Evolutionary conservation across 1,140 invertebrate species (phyloP), one percentile per base, ranked within the genome.

Genomic region (Lepidurus packardi): DNA sequence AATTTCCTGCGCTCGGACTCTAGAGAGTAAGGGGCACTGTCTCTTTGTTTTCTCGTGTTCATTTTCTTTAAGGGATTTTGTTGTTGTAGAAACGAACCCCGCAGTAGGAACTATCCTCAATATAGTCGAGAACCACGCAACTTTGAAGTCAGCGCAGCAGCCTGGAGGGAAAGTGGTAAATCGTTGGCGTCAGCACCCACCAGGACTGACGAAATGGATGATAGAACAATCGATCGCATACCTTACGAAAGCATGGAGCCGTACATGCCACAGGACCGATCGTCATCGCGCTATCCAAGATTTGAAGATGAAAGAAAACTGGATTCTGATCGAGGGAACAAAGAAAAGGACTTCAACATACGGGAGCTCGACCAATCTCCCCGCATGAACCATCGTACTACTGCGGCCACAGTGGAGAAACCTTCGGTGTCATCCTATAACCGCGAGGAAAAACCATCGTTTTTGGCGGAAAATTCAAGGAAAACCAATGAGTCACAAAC

Each of bases 141-240:
- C 53, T 65, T 65, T 21, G 53, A 65, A 65, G 53, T 65, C 13
- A 65, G 53, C 53, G 53, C 53, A 65, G 8, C 53, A 65, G 53
- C 53, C 8, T n/a, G 13, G 16, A 65, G 21, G 53, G 53, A 21
- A 9, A 65, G 13, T 16, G 13, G 10, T 16, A 47, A 11, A 11
- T 47, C 53, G 16, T 13, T 65, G 53, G 16, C 53, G 21, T 65
- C 53, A 16, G 53, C 53, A 7, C 53, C 53, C 8, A 65, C 6
- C 16, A 21, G 21, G 21, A 65, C 53, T 65, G 53, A n/a, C 13
- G 53, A n/a, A 7, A 65, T 7, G 13, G 53, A 65, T 65, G 8
- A 65, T 65, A 65, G 53, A 65, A 65, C 53, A n/a, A 65, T 65
- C 53, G 53, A 65, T 65, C 53, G 53, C 53, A 65, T 65, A 10